Base-by-base conservation (phyloP, 2,888 invertebrate genomes). In the Beris morrisii region DNA sequence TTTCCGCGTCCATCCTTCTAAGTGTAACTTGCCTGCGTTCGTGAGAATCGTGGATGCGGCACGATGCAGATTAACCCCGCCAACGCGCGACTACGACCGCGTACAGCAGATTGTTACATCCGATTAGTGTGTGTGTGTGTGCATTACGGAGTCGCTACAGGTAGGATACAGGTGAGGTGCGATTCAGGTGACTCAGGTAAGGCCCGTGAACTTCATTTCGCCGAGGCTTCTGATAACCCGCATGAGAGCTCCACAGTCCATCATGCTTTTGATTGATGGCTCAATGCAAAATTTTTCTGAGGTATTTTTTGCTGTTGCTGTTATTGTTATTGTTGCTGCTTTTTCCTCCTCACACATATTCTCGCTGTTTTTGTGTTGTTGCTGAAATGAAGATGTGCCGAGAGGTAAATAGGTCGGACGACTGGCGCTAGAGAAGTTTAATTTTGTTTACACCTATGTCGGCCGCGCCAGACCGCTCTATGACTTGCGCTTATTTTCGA, bases 211-310 rank as follows among this genome's bases (percentile, higher is more conserved):
- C 56, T 43, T 56, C 43, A 43, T 43, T 56, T 15, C 31, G 32
- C 32, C 45, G 22, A 55, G 65, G 67, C 65, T 57, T 64, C 48
- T 30, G 53, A 38, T 53, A 45, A 43, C 31, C 48, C 38, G 61
- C 61, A 43, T 53, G 54, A 56, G 58, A 54, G 46, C 48, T 56
- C 70, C 71, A 61, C 65, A 52, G 55, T 68, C 68, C 70, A 71
- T 70, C 71, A 71, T 70, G 69, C 68, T 69, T 69, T 69, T 69
- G 69, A 70, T 71, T 70, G 68, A 71, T 70, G 69, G 71, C 70
- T 70, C 69, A 71, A 71, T 69, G 69, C 68, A 69, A 67, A 67
- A 69, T 67, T 69, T 68, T 64, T 64, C 66, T 67, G 66, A 67
- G 65, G 69, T 67, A 68, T 67, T 68, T 59, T 63, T 50, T 58